Percentiles rank a stretch among this genome's conserved stretches.
Evolutionary conservation across 1,140 invertebrate genomes (phyloP).

Genomic region (Tribolium castaneum): DNA sequence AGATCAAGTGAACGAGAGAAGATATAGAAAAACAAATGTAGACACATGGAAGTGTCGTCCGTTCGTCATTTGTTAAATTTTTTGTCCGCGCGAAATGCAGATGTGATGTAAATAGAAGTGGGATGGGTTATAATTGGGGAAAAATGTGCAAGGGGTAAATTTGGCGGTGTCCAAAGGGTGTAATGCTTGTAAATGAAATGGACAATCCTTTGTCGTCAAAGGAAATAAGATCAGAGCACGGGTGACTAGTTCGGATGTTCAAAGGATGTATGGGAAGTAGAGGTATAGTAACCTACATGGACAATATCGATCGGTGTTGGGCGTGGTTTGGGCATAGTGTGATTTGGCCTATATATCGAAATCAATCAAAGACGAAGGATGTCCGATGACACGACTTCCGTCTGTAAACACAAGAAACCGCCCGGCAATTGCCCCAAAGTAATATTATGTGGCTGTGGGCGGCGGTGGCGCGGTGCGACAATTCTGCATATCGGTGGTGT

Average conservation of each 20-base stretch:
- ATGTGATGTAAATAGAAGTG: conserved; percentile 6
- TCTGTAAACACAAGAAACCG: neutral
- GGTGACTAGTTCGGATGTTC: conserved; percentile 43
- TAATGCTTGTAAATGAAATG: conserved; percentile 43
- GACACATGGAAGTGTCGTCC: conserved; percentile 19
- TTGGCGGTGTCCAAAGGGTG: conserved; percentile 22
- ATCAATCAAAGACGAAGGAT: conserved; percentile 38
- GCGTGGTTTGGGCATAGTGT: conserved; percentile 40
- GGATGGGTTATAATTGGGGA: neutral
- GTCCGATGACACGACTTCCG: neutral
- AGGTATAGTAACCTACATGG: conserved; percentile 47
- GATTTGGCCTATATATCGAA: conserved; percentile 41
- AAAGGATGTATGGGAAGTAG: conserved; percentile 39
- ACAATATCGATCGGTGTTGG: conserved; percentile 43
- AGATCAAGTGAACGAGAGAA: conserved; percentile 10
- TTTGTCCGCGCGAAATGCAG: conserved; percentile 1
- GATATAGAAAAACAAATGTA: conserved; percentile 21
- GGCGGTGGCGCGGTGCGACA: conserved; percentile 26
- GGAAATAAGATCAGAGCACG: conserved; percentile 35
- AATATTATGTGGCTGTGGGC: neutral
- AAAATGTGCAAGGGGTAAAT: conserved; percentile 34
- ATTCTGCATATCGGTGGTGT: neutral
- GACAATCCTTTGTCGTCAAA: conserved; percentile 44
- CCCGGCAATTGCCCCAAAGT: neutral
- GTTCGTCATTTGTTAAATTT: neutral